Evolutionary conservation across 2,797 vertebrate genomes (phyloP).

Genomic region (Bovichtus diacanthus): DNA sequence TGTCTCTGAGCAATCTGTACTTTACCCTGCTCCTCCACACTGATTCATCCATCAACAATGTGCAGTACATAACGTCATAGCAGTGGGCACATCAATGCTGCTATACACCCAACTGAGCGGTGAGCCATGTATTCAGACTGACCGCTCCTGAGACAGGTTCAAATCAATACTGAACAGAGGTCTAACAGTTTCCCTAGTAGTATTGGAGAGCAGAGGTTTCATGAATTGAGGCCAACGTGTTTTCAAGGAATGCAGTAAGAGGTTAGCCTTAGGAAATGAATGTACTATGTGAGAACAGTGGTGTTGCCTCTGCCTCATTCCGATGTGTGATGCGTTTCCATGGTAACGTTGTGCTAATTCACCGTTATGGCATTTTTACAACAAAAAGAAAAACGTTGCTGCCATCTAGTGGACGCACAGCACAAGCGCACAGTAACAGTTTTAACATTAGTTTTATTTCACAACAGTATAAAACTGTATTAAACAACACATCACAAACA

Average conservation of each 20-base stretch:
- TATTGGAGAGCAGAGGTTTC: background rate
- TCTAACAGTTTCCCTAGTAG: background rate
- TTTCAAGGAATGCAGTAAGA: background rate
- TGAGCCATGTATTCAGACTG: background rate
- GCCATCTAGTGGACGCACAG: slow-evolving; percentile 47
- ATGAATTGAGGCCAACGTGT: background rate
- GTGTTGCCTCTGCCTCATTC: background rate
- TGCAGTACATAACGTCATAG: background rate
- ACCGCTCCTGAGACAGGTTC: slow-evolving; percentile 6
- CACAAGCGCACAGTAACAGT: background rate
- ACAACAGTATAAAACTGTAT: background rate
- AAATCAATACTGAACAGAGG: slow-evolving; percentile 14
- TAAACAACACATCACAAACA: background rate
- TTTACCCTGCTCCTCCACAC: slow-evolving; percentile 27
- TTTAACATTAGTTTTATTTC: background rate
- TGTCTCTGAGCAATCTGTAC: slow-evolving; percentile 29
- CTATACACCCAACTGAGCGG: slow-evolving; percentile 3
- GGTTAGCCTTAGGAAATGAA: background rate
- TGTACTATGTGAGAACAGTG: background rate
- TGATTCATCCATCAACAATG: background rate
- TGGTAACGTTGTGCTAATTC: slow-evolving; percentile 30
- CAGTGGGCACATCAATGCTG: background rate
- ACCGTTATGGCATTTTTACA: background rate
- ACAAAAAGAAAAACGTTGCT: slow-evolving; percentile 13
- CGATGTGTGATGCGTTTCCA: slow-evolving; percentile 54